Evolutionary conservation across 2,113 vertebrate genomes (phyloP), one percentile per base, ranked within the genome.

Genomic region (Pica pica): DNA sequence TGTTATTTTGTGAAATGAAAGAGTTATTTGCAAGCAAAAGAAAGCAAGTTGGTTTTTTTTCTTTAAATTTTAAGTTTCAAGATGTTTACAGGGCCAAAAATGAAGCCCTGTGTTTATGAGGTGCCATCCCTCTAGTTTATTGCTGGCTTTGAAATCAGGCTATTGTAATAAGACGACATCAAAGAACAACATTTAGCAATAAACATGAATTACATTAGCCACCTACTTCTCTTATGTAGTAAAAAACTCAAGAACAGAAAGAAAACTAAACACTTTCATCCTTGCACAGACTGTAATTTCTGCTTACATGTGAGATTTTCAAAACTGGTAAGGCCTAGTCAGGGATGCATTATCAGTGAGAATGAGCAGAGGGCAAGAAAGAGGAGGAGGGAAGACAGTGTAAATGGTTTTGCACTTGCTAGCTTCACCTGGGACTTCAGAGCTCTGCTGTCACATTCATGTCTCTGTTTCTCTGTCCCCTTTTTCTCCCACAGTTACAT

Each of bases 121-220:
- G 70, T 96, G 47, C 42, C 69, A 90, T 57, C 47, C 56, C 55
- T 91, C 59, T 44, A 64, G 68, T 80, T 96, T 93, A 95, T 75
- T 87, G 76, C 65, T 90, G 63, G 26, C 69, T 94, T 92, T 69
- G 41, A 88, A 33, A 92, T 89, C 67, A 84, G 57, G 37, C 80
- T 84, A 90, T 89, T 92, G 76, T 79, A 93, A 65, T 90, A 79
- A 87, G 79, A 88, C 52, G 78, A 88, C 82, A 94, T 90, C 90
- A 95, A 95, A 96, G 92, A 76, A 28, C 23, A 89, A 71, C 41
- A 89, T 89, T 84, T 79, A 89, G 86, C 88, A 96, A 93, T 83
- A 94, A 96, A 90, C 60, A 87, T 55, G 41, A 96, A 86, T 92
- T 89, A 94, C 1, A 1, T 87, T 90, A 89, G 61, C 88, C 56